Evolutionary conservation across 1,140 invertebrate genomes (phyloP), one percentile per base, ranked within the genome.

Genomic region (Paralvinella palmiformis): DNA sequence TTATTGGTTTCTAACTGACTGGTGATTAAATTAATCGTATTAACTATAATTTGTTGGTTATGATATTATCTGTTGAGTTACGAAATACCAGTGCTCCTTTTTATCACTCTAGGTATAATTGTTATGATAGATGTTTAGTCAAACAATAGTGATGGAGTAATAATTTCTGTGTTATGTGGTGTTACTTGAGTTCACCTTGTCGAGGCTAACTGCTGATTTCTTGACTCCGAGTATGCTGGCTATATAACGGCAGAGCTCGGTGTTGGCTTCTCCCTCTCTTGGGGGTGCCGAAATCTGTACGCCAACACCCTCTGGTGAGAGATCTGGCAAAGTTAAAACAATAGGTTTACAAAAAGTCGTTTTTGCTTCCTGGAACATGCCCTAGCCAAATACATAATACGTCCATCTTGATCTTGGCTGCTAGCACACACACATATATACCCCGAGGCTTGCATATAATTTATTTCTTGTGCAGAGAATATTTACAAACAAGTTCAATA

Each of bases 231-330:
- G 75, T 32, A 89, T 72, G 67, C 85, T 83, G 0, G 88, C 82
- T 17, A 91, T 74, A 72, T 85, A 91, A 79, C 88, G 88, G 0
- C 90, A 77, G 7, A 91, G 81, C 74, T 89, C 88, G 37, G 84
- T 82, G 71, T 91, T 91, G 5, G 89, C 89, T 79, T 89, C 88
- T 3, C 89, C 89, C 73, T 91, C 89, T 3, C 87, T 84, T 2
- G 89, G 88, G 31, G 88, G 88, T 3, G 89, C 88, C 61, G 84
- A 83, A 68, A 91, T 89, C 73, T 89, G 87, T 44, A 91, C 81
- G 33, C 86, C 83, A 15, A 88, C 80, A 27, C 78, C 81, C 52
- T 81, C 77, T 33, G 72, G 68, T 36, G 62, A 63, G n/a, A 83
- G 69, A 65, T 72, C 77, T 78, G 24, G 44, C 66, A 62, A 24